These are phyloP conservation scores for Acronicta alni DNA, from an alignment of 2,888 invertebrate species.

Conservation along the genomic window DNA sequence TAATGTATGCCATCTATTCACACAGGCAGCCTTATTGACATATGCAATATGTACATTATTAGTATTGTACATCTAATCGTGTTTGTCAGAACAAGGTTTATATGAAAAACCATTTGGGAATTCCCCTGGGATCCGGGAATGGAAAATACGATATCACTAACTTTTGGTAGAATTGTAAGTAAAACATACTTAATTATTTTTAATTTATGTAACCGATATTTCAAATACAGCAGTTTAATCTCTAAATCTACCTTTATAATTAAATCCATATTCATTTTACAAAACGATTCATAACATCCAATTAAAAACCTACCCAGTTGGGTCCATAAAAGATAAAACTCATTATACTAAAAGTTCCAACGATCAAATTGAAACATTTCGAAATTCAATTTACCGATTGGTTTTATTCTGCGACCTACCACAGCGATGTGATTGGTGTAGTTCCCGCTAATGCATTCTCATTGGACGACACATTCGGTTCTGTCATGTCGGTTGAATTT, in stretches of 20 bases:
- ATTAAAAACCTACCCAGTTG: slow-evolving; percentile 22
- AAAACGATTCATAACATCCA: slow-evolving; percentile 22
- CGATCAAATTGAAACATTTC: slow-evolving; percentile 34
- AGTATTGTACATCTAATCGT: no score
- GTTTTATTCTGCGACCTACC: slow-evolving; percentile 25
- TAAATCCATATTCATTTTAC: slow-evolving; percentile 10
- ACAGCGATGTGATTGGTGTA: slow-evolving; percentile 29
- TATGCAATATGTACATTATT: no score
- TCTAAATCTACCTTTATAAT: slow-evolving; percentile 7
- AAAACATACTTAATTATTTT: no score
- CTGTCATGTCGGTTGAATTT: slow-evolving; percentile 29
- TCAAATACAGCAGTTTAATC: slow-evolving; percentile 2
- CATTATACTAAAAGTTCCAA: slow-evolving; percentile 38
- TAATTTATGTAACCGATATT: no score
- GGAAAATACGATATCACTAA: no score
- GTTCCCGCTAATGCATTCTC: slow-evolving; percentile 37
- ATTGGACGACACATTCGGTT: slow-evolving; percentile 17
- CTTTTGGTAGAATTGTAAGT: no score
- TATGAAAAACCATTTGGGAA: no score
- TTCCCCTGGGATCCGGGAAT: no score
- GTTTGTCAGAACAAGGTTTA: no score
- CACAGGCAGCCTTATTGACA: no score
- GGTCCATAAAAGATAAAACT: slow-evolving; percentile 18
- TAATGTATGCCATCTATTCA: no score
- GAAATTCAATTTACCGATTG: slow-evolving; percentile 36